phyloP scores from a whole-genome alignment of 1,140 invertebrate genomes.

The Drosophila parabipectinata region DNA sequence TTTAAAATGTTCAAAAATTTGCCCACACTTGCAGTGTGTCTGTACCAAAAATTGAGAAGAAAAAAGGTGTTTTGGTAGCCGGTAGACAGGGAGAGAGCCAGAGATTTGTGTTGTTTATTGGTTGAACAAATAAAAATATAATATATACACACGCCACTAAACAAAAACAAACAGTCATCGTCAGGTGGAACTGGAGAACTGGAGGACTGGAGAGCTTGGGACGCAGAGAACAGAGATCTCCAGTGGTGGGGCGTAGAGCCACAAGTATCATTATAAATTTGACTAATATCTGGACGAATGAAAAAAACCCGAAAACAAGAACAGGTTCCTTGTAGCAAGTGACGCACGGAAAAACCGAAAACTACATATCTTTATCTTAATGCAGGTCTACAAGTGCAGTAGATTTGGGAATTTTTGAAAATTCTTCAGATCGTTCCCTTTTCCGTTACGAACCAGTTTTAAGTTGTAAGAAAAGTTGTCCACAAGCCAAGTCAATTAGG shows the following conservation, averaged over 20 bases:
- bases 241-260: constrained; percentile 7
- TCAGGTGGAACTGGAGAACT: constrained; percentile 31
- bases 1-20: constrained; percentile 46
- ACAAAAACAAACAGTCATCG: constrained; percentile 58
- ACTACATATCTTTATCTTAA: constrained; percentile 3
- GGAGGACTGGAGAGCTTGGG: constrained; percentile 11
- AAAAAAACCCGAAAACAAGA: constrained; percentile 36
- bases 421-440: constrained; percentile 19
- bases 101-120: constrained; percentile 54
- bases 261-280: constrained; percentile 41
- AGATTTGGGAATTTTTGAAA: constrained; percentile 5
- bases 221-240: constrained; percentile 11
- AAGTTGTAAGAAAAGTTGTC: constrained; percentile 9
- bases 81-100: constrained; percentile 29
- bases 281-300: constrained; percentile 42
- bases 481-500: not conserved
- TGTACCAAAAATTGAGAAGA: constrained; percentile 16
- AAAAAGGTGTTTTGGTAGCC: constrained; percentile 10
- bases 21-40: constrained; percentile 32
- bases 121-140: constrained; percentile 47
- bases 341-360: constrained; percentile 40
- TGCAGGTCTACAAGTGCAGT: constrained; percentile 29
- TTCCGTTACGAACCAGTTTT: constrained; percentile 22
- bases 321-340: constrained; percentile 28
- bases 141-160: constrained; percentile 28